Evolutionary conservation across 2,888 invertebrate genomes (phyloP).

Genomic region (Lymantria monacha): DNA sequence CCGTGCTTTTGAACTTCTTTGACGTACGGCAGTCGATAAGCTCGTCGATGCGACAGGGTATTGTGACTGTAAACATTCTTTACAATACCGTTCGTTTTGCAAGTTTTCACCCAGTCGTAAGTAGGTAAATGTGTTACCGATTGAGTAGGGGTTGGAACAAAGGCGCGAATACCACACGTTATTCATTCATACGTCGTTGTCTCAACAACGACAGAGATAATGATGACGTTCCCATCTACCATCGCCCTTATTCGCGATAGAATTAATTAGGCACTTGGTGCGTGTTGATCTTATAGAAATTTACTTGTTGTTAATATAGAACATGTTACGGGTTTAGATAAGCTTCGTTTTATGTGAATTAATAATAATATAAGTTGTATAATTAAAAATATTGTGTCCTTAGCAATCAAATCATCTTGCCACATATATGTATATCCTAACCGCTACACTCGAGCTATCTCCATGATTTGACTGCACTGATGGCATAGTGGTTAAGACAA

Average conservation of each 20-base stretch:
- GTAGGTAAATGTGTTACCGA: conserved; percentile 80
- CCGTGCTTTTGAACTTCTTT: conserved; percentile 79
- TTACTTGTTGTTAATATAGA: conserved; percentile 12
- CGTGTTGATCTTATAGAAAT: conserved; percentile 27
- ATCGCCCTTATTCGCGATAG: conserved; percentile 39
- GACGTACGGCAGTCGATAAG: conserved; percentile 72
- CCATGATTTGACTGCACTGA: too few relatives aligned
- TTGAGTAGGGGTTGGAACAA: conserved; percentile 65
- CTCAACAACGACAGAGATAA: conserved; percentile 64
- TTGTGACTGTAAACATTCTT: conserved; percentile 51
- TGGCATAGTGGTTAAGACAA: too few relatives aligned
- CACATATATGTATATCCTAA: too few relatives aligned
- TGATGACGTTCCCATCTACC: conserved; percentile 56
- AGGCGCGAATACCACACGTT: conserved; percentile 38
- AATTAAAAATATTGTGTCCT: neutral
- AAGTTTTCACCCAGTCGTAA: conserved; percentile 76
- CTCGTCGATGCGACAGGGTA: conserved; percentile 47
- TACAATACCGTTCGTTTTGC: conserved; percentile 73
- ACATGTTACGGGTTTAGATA: neutral
- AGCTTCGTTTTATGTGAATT: neutral
- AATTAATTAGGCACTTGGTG: conserved; percentile 45
- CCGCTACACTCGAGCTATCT: too few relatives aligned
- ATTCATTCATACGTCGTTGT: conserved; percentile 46
- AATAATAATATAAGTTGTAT: neutral
- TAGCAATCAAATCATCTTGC: too few relatives aligned